Evolutionary conservation across 1,140 invertebrate genomes (phyloP).

Genomic region (Macrocentrus cingulum): DNA sequence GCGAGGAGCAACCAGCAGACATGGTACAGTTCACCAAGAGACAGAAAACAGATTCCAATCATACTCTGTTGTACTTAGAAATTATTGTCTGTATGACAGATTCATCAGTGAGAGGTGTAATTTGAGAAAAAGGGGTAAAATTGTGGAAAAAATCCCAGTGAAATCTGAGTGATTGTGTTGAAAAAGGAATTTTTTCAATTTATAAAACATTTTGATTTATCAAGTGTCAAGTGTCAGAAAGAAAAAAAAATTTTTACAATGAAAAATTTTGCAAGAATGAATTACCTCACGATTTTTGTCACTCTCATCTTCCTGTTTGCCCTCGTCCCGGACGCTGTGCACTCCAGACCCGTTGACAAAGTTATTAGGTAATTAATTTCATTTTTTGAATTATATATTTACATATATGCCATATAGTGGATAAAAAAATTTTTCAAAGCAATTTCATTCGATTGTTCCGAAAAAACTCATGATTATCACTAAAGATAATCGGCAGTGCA

Average conservation of each 20-base stretch:
- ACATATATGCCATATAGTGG: no score
- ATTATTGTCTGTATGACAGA: no score
- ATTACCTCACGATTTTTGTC: constrained; percentile 12
- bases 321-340: constrained; percentile 16
- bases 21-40: constrained; percentile 53
- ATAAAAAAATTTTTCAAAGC: background rate
- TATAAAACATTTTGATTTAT: no score
- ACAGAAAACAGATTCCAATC: constrained; percentile 35
- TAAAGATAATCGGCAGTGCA: constrained; percentile 2
- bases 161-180: no score
- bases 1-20: constrained; percentile 45
- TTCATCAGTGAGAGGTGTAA: no score
- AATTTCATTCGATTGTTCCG: background rate
- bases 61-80: background rate
- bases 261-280: constrained; percentile 16
- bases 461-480: no score
- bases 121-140: no score
- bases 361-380: constrained; percentile 26
- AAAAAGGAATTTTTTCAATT: no score
- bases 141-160: no score
- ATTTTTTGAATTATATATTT: no score
- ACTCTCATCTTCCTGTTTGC: constrained; percentile 20
- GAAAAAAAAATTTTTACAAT: background rate
- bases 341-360: constrained; percentile 23
- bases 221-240: no score